Evolutionary conservation across 2,888 invertebrate species (phyloP).

Genomic region (Protonemura montana): DNA sequence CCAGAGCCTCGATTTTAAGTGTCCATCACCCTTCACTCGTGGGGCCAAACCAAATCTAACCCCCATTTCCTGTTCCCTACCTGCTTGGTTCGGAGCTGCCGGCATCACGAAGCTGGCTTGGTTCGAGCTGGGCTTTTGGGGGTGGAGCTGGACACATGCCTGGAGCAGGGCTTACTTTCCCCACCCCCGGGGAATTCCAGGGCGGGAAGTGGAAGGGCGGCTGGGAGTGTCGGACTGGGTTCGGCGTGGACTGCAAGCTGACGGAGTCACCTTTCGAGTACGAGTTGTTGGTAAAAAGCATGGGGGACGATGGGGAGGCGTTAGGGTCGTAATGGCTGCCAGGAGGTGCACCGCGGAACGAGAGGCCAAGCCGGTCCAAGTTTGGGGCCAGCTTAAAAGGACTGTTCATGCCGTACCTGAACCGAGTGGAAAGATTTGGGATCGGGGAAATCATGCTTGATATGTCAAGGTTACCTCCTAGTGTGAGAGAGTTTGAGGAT

Average conservation of each 20-base stretch:
- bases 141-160: slow-evolving; percentile 39
- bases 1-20: neutral
- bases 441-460: slow-evolving; percentile 30
- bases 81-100: slow-evolving; percentile 25
- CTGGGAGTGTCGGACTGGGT: slow-evolving; percentile 45
- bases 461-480: slow-evolving; percentile 22
- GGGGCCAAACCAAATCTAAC: no score
- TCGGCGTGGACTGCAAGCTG: slow-evolving; percentile 36
- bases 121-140: slow-evolving; percentile 48
- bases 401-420: slow-evolving; percentile 39
- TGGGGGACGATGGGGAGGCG: slow-evolving; percentile 34
- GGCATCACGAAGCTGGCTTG: slow-evolving; percentile 50
- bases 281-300: slow-evolving; percentile 46
- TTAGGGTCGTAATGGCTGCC: slow-evolving; percentile 15
- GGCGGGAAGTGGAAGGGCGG: slow-evolving; percentile 54
- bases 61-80: neutral
- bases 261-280: slow-evolving; percentile 44
- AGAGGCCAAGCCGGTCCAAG: slow-evolving; percentile 32
- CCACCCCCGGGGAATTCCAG: slow-evolving; percentile 51
- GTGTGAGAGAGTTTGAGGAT: neutral
- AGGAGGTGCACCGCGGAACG: slow-evolving; percentile 4
- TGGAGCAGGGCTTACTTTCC: neutral
- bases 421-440: slow-evolving; percentile 47
- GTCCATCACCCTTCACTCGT: no score
- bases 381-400: slow-evolving; percentile 46